Conservation (phyloP, 2,113 vertebrate genomes). For the Diadophis punctatus region DNA sequence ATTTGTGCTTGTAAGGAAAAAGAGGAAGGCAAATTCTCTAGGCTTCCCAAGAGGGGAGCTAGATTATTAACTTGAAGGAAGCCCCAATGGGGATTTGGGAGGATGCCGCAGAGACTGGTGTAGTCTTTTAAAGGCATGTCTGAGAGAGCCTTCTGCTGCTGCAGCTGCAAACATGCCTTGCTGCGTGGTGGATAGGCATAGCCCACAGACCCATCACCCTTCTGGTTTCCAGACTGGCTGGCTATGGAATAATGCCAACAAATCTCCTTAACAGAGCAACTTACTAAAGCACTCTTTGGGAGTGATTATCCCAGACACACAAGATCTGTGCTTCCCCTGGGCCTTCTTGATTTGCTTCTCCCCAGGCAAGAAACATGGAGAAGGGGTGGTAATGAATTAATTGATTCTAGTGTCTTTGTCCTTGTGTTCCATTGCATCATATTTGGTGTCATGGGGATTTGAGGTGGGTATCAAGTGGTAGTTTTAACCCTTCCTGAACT, state of each 20-base stretch:
- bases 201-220: neutral
- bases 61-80: slow-evolving; percentile 48
- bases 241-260: neutral
- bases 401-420: neutral
- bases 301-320: neutral
- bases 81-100: neutral
- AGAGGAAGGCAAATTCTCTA: neutral
- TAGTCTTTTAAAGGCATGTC: neutral
- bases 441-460: neutral
- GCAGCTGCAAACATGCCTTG: neutral
- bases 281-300: neutral
- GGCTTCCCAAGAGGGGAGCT: slow-evolving; percentile 26
- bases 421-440: slow-evolving; percentile 23
- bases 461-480: neutral
- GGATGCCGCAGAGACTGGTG: neutral
- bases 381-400: slow-evolving; percentile 12
- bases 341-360: slow-evolving; percentile 2
- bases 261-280: neutral
- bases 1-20: neutral
- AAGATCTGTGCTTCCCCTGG: neutral
- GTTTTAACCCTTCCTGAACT: slow-evolving; percentile 6
- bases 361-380: neutral
- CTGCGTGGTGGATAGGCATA: too few relatives aligned
- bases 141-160: neutral
- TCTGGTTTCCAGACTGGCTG: neutral